Conservation (phyloP, 1,140 invertebrate species). For the Pemphigus obesinymphae region DNA sequence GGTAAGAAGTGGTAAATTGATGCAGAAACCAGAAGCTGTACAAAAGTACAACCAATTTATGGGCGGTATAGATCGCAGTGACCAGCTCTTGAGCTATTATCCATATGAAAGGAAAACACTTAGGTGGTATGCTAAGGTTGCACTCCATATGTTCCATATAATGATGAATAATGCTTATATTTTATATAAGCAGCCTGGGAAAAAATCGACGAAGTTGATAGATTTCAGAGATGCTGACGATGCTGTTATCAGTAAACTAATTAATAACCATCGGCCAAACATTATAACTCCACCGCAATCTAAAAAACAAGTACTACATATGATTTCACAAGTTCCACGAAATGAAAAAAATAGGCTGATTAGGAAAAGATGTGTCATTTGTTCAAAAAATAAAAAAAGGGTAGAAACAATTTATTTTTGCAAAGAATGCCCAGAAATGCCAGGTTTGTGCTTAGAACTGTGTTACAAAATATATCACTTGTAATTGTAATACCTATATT, state of each 20-base stretch:
- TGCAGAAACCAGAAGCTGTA: not conserved
- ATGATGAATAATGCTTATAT: not conserved
- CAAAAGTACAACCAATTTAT: constrained; percentile 9
- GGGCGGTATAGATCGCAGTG: not conserved
- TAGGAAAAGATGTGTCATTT: not conserved
- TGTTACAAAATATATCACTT: not conserved
- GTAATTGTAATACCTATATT: not conserved
- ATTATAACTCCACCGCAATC: not conserved
- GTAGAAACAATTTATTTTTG: not conserved
- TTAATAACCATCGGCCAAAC: not conserved
- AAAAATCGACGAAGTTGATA: not conserved
- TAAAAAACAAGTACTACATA: not conserved
- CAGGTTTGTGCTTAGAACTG: not conserved
- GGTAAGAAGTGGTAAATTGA: not conserved
- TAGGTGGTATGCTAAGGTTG: not conserved
- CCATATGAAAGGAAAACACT: not conserved
- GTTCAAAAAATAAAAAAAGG: not conserved
- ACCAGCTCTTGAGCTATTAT: constrained; percentile 13
- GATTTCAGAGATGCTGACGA: constrained; percentile 16
- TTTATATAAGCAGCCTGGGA: not conserved
- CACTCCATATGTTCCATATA: not conserved
- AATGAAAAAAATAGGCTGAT: too few species aligned
- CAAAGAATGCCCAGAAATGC: not conserved
- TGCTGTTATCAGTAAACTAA: not conserved
- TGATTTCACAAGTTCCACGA: too few species aligned